Evolutionary conservation across 2,888 invertebrate species (phyloP).

Genomic region (Ariolimax columbianus): DNA sequence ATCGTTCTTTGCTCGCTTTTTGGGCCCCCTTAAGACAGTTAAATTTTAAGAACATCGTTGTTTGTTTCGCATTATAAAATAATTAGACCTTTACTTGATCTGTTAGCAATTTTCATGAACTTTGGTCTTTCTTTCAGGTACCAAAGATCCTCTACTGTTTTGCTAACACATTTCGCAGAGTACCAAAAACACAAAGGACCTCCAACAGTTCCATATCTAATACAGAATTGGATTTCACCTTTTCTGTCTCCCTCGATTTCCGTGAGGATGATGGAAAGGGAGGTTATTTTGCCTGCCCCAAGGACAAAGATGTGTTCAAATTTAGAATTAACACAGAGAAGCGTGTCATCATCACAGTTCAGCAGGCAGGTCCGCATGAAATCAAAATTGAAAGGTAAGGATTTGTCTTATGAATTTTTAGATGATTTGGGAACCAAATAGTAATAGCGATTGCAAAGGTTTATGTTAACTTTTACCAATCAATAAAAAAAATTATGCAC

Average conservation of each 20-base stretch:
- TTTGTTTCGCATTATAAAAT: too few species aligned
- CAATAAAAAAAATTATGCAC: too few species aligned
- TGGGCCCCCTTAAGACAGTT: too few species aligned
- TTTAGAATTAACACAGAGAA: slow-evolving; percentile 90
- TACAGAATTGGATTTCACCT: slow-evolving; percentile 84
- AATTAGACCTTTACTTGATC: too few species aligned
- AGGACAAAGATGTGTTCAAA: slow-evolving; percentile 81
- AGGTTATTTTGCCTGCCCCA: slow-evolving; percentile 88
- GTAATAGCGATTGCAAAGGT: too few species aligned
- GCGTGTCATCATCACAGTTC: slow-evolving; percentile 90
- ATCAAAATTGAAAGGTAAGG: slow-evolving; percentile 87
- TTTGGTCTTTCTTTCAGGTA: slow-evolving; percentile 76
- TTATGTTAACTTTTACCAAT: too few species aligned
- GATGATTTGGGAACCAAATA: too few species aligned
- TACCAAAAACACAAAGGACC: slow-evolving; percentile 81
- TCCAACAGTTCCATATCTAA: slow-evolving; percentile 23
- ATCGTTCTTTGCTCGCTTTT: too few species aligned
- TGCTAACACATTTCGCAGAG: slow-evolving; percentile 94
- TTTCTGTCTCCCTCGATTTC: slow-evolving; percentile 94
- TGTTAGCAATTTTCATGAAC: too few species aligned
- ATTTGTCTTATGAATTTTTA: neutral
- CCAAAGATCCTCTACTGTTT: slow-evolving; percentile 86
- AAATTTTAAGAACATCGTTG: too few species aligned
- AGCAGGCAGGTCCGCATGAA: slow-evolving; percentile 80
- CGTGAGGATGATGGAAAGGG: slow-evolving; percentile 80